phyloP scores from a whole-genome alignment of 2,797 vertebrate genomes.

The Aphelocoma californica region DNA sequence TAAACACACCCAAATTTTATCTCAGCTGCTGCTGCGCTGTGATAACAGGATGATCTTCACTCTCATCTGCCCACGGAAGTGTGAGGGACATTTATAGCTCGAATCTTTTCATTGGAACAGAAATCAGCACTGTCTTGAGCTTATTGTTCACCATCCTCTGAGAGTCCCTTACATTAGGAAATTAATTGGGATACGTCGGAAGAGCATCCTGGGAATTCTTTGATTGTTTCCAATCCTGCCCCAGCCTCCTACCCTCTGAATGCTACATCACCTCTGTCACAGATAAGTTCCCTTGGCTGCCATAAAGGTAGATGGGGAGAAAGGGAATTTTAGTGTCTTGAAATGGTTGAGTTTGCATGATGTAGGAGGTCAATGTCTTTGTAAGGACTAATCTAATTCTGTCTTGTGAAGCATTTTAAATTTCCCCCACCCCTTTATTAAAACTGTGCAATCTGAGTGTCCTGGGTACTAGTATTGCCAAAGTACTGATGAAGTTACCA shows the following conservation, averaged over 20 bases:
- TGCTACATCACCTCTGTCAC: background rate
- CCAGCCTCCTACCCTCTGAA: background rate
- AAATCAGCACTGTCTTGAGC: background rate
- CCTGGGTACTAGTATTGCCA: background rate
- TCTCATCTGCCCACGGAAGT: background rate
- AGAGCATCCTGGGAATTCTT: background rate
- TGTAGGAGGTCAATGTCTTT: background rate
- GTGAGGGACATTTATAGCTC: background rate
- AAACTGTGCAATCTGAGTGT: background rate
- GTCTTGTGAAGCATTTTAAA: background rate
- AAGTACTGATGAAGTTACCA: background rate
- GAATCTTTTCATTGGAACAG: background rate
- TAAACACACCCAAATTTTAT: slow-evolving; percentile 18
- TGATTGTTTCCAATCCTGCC: background rate
- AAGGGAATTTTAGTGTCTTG: background rate
- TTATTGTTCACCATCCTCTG: background rate
- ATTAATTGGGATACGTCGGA: background rate
- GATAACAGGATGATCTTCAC: background rate
- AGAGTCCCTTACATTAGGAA: background rate
- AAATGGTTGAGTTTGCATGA: background rate
- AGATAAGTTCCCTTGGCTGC: background rate
- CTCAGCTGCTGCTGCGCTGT: background rate
- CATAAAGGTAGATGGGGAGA: background rate
- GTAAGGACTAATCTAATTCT: background rate
- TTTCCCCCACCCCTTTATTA: background rate